Percentiles rank a stretch among this genome's conserved stretches.
Evolutionary conservation across 2,797 vertebrate species (phyloP).

Genomic region (Crotalus adamanteus): DNA sequence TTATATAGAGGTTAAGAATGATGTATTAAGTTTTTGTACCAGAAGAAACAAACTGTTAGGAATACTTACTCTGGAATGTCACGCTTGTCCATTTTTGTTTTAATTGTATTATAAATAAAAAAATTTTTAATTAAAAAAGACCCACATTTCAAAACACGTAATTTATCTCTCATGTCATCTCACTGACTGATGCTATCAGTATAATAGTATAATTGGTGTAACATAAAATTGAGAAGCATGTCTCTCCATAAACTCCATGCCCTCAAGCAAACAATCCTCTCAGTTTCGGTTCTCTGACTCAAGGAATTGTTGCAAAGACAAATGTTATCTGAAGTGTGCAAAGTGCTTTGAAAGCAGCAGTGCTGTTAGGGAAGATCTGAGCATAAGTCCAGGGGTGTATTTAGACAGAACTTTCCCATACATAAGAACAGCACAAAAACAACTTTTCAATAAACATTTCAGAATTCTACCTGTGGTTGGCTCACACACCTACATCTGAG

Average conservation of each 20-base stretch:
- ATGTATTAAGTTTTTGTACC: too few relatives aligned
- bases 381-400: neutral
- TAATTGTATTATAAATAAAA: too few relatives aligned
- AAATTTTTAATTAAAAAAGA: neutral
- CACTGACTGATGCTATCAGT: neutral
- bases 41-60: too few relatives aligned
- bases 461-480: neutral
- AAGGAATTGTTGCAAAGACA: neutral
- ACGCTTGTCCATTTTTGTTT: too few relatives aligned
- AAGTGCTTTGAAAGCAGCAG: neutral
- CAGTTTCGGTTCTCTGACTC: neutral
- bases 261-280: neutral
- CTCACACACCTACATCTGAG: neutral
- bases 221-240: neutral
- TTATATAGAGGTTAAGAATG: too few relatives aligned
- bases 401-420: neutral
- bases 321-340: neutral
- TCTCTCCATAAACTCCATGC: neutral
- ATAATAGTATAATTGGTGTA: neutral
- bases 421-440: neutral
- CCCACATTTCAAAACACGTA: neutral
- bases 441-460: neutral
- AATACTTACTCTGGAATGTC: too few relatives aligned
- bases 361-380: neutral
- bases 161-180: neutral